phyloP scores from a whole-genome alignment of 2,113 vertebrate genomes.

The Clinocottus analis region DNA sequence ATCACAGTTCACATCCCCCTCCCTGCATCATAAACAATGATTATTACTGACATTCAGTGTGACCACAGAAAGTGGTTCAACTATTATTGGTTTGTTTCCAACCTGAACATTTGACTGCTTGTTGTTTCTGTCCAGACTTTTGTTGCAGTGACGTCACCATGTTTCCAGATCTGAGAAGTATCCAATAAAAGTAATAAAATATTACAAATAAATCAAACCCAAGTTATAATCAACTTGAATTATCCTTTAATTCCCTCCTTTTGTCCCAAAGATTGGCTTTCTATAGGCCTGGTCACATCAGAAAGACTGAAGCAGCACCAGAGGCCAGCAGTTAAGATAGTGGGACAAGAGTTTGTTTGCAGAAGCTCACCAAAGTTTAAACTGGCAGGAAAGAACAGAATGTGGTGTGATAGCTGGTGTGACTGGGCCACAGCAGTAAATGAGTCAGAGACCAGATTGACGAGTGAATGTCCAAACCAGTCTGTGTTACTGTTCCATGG shows the following conservation, averaged over 20 bases:
- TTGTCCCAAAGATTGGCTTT: not conserved
- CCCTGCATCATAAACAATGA: not conserved
- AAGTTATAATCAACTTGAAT: not conserved
- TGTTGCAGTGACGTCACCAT: not conserved
- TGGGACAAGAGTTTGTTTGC: not conserved
- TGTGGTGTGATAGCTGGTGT: not conserved
- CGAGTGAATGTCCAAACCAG: slow-evolving; percentile 5
- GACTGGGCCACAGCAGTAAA: not conserved
- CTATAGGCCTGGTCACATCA: not conserved
- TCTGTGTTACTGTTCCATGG: not conserved
- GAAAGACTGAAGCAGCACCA: not conserved
- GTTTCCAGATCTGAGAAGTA: slow-evolving; percentile 1
- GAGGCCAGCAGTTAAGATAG: not conserved
- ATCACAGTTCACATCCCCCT: not conserved
- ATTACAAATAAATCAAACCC: not conserved
- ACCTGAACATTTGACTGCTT: not conserved
- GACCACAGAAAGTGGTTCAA: not conserved
- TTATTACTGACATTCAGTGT: not conserved
- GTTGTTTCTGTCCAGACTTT: not conserved
- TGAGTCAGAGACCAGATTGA: slow-evolving; percentile 4
- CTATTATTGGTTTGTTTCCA: not conserved
- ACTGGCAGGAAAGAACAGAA: not conserved
- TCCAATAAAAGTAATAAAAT: not conserved
- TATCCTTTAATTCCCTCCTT: not conserved
- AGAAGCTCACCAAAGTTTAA: not conserved